Conservation (phyloP, 2,113 vertebrate species). For the Bos taurus region DNA sequence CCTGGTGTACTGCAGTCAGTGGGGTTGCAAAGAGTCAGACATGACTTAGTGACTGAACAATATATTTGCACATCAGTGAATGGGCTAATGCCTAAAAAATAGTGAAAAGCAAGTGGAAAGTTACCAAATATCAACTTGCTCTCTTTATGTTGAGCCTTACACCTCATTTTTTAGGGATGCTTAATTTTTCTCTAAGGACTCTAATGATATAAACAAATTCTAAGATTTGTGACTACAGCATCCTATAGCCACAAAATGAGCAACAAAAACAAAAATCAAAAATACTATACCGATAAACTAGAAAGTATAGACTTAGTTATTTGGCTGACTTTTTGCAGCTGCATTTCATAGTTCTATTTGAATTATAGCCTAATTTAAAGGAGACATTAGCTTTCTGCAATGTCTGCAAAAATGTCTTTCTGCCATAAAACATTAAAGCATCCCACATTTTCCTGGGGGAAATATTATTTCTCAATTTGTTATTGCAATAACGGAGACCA, state of each 20-base stretch:
- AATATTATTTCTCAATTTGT: slow-evolving; percentile 72
- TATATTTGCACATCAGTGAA: not conserved
- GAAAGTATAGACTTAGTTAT: slow-evolving; percentile 39
- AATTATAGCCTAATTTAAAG: slow-evolving; percentile 70
- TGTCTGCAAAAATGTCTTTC: slow-evolving; percentile 63
- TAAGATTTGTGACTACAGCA: not conserved
- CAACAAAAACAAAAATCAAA: slow-evolving; percentile 7
- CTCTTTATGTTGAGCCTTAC: not conserved
- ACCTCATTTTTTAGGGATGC: not conserved
- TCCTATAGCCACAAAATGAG: not conserved
- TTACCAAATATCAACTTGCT: not conserved
- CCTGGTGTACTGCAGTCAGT: not conserved
- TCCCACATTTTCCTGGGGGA: slow-evolving; percentile 55
- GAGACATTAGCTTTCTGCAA: slow-evolving; percentile 58
- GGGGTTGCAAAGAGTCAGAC: not conserved
- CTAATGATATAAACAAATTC: not conserved
- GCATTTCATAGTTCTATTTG: slow-evolving; percentile 56
- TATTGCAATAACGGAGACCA: slow-evolving; percentile 59
- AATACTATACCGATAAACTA: slow-evolving; percentile 49
- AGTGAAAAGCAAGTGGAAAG: not conserved
- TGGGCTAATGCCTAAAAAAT: not conserved
- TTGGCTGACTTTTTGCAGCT: slow-evolving; percentile 31
- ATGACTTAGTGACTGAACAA: not conserved
- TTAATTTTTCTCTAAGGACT: not conserved
- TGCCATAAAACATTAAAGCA: slow-evolving; percentile 56